Evolutionary conservation across 2,113 vertebrate genomes (phyloP).

Genomic region (Mobula hypostoma): DNA sequence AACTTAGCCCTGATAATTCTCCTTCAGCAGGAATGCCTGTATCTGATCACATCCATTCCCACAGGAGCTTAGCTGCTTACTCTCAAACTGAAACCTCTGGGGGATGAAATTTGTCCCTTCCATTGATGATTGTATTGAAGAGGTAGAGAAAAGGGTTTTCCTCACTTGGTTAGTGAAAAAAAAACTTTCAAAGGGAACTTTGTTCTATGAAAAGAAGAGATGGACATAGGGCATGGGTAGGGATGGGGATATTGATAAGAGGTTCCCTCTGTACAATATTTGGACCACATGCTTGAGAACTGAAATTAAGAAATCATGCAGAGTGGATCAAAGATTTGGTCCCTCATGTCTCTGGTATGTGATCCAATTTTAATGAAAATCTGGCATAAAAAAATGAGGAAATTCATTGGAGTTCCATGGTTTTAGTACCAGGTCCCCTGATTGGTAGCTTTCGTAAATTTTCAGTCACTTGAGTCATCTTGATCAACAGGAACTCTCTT

Average conservation of each 20-base stretch:
- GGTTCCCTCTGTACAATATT: background rate
- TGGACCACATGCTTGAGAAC: background rate
- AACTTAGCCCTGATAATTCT: background rate
- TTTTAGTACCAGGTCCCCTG: no score
- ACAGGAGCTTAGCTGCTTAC: background rate
- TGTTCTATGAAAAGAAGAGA: background rate
- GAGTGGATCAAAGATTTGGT: no score
- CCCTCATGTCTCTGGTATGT: no score
- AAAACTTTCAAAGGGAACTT: background rate
- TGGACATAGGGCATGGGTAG: no score
- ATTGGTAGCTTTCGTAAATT: no score
- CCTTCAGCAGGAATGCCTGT: conserved; percentile 12
- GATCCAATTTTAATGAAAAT: no score
- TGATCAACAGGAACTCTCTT: no score
- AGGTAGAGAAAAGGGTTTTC: background rate
- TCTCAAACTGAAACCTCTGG: background rate
- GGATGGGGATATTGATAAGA: background rate
- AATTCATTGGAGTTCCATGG: no score
- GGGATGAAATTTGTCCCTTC: background rate
- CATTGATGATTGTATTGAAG: background rate
- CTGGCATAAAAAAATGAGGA: no score
- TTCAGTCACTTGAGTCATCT: no score
- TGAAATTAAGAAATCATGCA: background rate
- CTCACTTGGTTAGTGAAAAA: background rate
- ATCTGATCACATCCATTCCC: background rate